Evolutionary conservation across 2,797 vertebrate species (phyloP), one percentile per base, ranked within the genome.

Genomic region (Oreonectes daqikongensis): DNA sequence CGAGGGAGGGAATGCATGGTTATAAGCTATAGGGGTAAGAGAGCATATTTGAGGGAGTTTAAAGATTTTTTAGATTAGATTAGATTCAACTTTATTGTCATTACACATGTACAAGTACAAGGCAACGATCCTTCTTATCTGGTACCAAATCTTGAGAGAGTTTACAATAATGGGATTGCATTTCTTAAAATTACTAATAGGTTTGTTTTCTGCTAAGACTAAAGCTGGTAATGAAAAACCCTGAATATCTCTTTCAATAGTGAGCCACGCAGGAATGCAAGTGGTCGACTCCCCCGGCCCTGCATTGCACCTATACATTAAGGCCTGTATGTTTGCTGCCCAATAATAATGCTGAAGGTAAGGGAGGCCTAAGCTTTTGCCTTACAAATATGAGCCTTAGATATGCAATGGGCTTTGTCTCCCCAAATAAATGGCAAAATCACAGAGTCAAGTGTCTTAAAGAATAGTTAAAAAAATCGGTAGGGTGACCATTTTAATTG

Each of bases 151-250:
- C 40, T 46, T 67, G 3, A 67, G 18, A 30, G 44, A 67, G 28
- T 67, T 48, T 48, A 44, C 40, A 66, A 46, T 0, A 26, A 65
- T 26, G 7, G 63, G 63, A 14, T 40, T 65, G 22, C 61, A 44
- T 14, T 28, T 67, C 17, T 14, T 67, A 12, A 67, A 1, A 11
- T 17, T 48, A 48, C 17, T 17, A 11, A 48, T 67, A 32, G 44
- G 65, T 30, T 48, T 67, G 1, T 20, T 67, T 65, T 26, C 28
- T 57, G 69, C 52, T 59, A 71, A 71, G 5, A 71, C 22, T 28
- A 57, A 8, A 15, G 69, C 55, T 8, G 52, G 35, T 20, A 57
- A 35, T 1, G 69, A 68, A 5, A 42, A 14, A 28, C 10, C 24
- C 17, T 15, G 15, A 48, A 20, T 46, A 67, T 46, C 26, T 11